These are phyloP conservation scores for Lepisosteus oculatus DNA, from an alignment of 2,113 vertebrate species.

Conservation along the genomic window DNA sequence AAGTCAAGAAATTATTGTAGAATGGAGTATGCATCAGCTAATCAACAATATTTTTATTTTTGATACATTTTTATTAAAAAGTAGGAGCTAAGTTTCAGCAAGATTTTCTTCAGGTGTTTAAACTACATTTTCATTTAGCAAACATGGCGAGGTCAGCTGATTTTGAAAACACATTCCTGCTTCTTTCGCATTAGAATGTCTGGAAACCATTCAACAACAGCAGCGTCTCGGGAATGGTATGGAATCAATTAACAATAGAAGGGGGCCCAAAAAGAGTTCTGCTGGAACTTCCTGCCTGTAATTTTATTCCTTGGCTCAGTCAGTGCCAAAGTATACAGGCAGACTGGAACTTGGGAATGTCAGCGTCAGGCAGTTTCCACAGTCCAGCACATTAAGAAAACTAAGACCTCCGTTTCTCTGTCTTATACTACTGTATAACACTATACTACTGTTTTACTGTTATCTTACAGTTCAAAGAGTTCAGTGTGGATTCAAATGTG, in stretches of 20 bases:
- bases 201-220: background rate
- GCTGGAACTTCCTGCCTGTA: slow-evolving; percentile 4
- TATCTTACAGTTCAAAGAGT: too few species aligned
- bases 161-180: background rate
- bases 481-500: too few species aligned
- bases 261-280: background rate
- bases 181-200: background rate
- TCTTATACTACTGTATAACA: too few species aligned
- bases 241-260: slow-evolving; percentile 12
- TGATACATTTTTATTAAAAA: too few species aligned
- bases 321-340: background rate
- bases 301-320: background rate
- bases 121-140: too few species aligned
- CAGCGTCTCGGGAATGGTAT: slow-evolving; percentile 7
- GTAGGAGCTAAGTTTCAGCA: too few species aligned
- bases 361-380: background rate
- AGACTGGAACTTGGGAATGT: background rate
- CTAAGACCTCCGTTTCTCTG: background rate
- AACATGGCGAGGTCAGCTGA: background rate
- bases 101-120: too few species aligned
- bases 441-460: too few species aligned
- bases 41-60: too few species aligned
- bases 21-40: too few species aligned
- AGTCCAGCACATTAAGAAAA: background rate
- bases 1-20: too few species aligned